Evolutionary conservation across 92 coral and sea anemone species (phyloP), one percentile per base, ranked within the genome.

Genomic region (Umimayanthus chanpuru): DNA sequence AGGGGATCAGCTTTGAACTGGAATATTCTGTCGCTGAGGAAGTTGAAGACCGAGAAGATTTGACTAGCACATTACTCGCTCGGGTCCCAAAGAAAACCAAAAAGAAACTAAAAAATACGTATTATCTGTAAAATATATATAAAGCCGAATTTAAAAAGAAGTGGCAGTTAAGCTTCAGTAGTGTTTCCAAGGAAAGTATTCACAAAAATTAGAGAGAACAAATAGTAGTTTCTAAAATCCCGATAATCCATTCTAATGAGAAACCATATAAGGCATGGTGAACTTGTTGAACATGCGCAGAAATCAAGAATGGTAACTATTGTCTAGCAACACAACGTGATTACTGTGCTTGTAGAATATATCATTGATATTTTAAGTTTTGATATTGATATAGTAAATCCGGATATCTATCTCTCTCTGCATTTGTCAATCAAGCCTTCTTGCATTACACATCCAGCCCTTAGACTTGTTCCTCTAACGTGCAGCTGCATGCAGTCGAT

Each of bases 401-500:
- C 12, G 25, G 6, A 61, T 18, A 61, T n/a, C n/a, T 61, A 25
- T 0, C 23, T 25, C 25, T 0, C 68, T 23, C 25, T 61, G 68
- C 26, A 61, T 61, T 20, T 61, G 25, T 20, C 68, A 61, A 16
- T 20, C 7, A 61, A 4, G 21, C 68, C 5, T 61, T 5, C 21
- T 23, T 23, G 21, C 68, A 61, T 61, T 61, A 61, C 4, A 61
- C 14, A 61, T 61, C 20, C 68, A 53, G 58, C 4, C 58, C 21
- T 26, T 61, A 61, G 68, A 61, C 26, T 20, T 61, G 68, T 61
- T 47, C 12, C 23, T 61, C 20, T 2, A 61, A 61, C 9, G 2
- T 61, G 68, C 68, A 61, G 68, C 68, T 61, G 68, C 68, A 53
- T 61, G 68, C 68, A 53, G 58, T 53, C 68, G 68, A 61, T 23